phyloP scores from a whole-genome alignment of 37 sponge, comb jelly and placozoan species.

The Geodia barretti region DNA sequence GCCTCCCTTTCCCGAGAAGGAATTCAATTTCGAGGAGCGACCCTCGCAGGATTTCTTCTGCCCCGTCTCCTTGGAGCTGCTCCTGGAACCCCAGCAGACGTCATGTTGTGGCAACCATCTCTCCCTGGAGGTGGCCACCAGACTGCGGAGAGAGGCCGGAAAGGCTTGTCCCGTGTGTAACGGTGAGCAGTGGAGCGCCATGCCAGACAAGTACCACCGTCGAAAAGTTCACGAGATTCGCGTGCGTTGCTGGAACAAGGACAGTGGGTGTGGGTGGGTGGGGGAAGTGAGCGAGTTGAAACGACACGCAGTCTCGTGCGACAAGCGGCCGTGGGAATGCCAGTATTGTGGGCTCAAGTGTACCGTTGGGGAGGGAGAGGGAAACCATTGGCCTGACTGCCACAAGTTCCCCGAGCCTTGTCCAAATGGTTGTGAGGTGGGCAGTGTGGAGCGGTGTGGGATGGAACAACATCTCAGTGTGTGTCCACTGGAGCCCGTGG shows the following conservation, averaged over 20 bases:
- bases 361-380: constrained; percentile 6
- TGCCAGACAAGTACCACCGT: constrained; percentile 12
- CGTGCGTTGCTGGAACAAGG: constrained; percentile 22
- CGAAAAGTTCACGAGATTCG: constrained; percentile 14
- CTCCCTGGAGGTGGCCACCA: not conserved
- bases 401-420: constrained; percentile 17
- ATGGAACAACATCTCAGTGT: constrained; percentile 8
- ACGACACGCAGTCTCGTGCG: constrained; percentile 25
- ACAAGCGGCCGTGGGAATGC: constrained; percentile 26
- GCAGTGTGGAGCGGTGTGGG: constrained; percentile 8
- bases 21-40: constrained; percentile 4
- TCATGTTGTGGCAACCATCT: constrained; percentile 35
- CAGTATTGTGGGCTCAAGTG: constrained; percentile 19
- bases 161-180: constrained; percentile 34
- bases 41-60: constrained; percentile 19
- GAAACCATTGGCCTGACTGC: constrained; percentile 16
- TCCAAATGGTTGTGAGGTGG: constrained; percentile 19
- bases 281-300: constrained; percentile 9
- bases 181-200: not conserved
- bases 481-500: constrained; percentile 34
- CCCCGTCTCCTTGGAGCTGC: constrained; percentile 19
- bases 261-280: constrained; percentile 51
- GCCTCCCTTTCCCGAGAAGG: no score
- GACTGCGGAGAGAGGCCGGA: not conserved
- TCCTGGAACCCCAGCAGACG: constrained; percentile 1